Evolutionary conservation across 1,140 invertebrate genomes (phyloP).

Genomic region (Gonioctena quinquepunctata): DNA sequence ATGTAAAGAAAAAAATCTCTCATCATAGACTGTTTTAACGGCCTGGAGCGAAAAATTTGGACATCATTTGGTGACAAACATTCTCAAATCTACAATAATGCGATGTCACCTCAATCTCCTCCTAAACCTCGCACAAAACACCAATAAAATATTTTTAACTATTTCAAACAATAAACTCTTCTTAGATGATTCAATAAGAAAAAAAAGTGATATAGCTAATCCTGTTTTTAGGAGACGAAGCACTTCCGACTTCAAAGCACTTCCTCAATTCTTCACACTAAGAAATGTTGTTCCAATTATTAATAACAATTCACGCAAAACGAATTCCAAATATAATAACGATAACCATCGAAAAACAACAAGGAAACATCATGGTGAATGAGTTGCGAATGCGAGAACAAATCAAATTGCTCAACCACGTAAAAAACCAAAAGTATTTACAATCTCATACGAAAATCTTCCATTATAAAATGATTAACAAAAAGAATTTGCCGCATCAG

Average conservation of each 20-base stretch:
- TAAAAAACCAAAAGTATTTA: conserved; percentile 4
- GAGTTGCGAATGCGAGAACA: neutral
- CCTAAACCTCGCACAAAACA: too few species aligned
- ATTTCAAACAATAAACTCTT: too few species aligned
- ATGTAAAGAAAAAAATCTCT: too few species aligned
- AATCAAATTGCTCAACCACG: conserved; percentile 1
- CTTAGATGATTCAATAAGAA: too few species aligned
- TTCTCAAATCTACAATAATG: too few species aligned
- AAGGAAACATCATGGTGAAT: neutral
- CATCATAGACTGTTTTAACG: too few species aligned
- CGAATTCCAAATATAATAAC: neutral
- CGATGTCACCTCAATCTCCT: too few species aligned
- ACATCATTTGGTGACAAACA: too few species aligned
- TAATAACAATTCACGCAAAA: neutral
- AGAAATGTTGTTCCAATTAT: neutral
- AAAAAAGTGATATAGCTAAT: too few species aligned
- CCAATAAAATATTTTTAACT: too few species aligned
- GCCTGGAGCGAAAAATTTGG: too few species aligned
- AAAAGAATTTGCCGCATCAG: conserved; percentile 16
- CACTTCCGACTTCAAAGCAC: neutral
- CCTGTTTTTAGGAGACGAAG: neutral
- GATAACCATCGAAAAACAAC: neutral
- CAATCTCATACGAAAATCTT: conserved; percentile 11
- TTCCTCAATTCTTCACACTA: neutral
- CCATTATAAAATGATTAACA: conserved; percentile 10